Evolutionary conservation across 2,113 vertebrate genomes (phyloP).

Genomic region (Tenebrosternarchus preto): DNA sequence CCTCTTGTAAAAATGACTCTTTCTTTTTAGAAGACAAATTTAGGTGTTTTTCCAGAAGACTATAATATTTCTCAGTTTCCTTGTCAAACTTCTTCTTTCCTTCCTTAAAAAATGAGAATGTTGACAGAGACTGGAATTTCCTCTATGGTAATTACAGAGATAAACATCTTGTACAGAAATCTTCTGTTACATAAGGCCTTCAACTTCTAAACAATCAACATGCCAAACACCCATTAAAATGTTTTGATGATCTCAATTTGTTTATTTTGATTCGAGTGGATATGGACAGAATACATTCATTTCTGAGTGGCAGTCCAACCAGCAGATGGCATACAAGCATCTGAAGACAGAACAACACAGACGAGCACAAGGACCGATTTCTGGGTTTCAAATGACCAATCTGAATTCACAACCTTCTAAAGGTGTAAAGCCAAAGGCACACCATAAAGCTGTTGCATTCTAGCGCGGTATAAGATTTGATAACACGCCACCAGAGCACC

Average conservation of each 20-base stretch:
- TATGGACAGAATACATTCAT: neutral
- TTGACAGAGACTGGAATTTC: constrained; percentile 49
- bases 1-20: constrained; percentile 92
- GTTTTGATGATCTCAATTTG: constrained; percentile 22
- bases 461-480: neutral
- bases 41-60: constrained; percentile 94
- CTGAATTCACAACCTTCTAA: neutral
- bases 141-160: constrained; percentile 52
- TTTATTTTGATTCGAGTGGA: constrained; percentile 34
- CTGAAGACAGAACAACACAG: neutral
- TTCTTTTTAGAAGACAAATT: constrained; percentile 97
- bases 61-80: constrained; percentile 97
- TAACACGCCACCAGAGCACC: neutral
- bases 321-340: constrained; percentile 45
- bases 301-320: neutral
- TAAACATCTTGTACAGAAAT: constrained; percentile 42
- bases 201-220: constrained; percentile 52
- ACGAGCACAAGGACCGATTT: neutral
- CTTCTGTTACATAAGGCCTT: constrained; percentile 42
- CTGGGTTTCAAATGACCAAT: constrained; percentile 2
- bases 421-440: neutral
- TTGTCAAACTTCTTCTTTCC: constrained; percentile 99
- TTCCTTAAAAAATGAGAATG: constrained; percentile 76
- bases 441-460: neutral
- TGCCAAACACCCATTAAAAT: constrained; percentile 43